phyloP scores from a whole-genome alignment of 1,140 invertebrate species.

The Holotrichia oblita region DNA sequence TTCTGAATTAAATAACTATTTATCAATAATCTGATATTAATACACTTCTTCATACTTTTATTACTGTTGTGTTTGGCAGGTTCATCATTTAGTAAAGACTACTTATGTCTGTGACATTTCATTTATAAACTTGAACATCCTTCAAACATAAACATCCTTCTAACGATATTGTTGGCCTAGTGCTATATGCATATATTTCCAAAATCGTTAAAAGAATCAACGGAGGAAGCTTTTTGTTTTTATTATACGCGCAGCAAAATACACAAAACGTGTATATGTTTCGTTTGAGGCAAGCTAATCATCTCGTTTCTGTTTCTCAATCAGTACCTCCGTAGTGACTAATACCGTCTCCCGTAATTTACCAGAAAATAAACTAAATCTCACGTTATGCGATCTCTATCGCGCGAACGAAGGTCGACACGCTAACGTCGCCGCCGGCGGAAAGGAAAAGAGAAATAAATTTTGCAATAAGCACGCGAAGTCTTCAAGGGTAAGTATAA shows the following conservation, averaged over 20 bases:
- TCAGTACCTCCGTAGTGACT: not conserved
- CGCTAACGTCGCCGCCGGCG: constrained; percentile 5
- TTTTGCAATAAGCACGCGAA: constrained; percentile 9
- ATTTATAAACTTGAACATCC: not conserved
- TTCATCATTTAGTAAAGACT: not conserved
- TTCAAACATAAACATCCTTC: not conserved
- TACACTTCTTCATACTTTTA: too few relatives aligned
- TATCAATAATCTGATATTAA: too few relatives aligned
- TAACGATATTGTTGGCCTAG: not conserved
- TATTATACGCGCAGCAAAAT: not conserved
- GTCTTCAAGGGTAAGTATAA: constrained; percentile 27
- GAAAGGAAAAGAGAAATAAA: constrained; percentile 15
- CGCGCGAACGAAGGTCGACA: constrained; percentile 32
- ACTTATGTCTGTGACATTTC: not conserved
- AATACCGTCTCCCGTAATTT: constrained; percentile 16
- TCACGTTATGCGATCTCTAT: constrained; percentile 16
- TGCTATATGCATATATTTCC: not conserved
- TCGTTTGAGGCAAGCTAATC: not conserved
- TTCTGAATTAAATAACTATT: too few relatives aligned
- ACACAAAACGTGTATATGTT: not conserved
- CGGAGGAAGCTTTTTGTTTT: not conserved
- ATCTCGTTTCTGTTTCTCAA: not conserved
- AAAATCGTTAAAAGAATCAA: not conserved
- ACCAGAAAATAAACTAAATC: constrained; percentile 34
- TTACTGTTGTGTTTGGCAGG: too few relatives aligned